phyloP scores from a whole-genome alignment of 92 coral and sea anemone genomes.

The Chrysogorgia sp. region DNA sequence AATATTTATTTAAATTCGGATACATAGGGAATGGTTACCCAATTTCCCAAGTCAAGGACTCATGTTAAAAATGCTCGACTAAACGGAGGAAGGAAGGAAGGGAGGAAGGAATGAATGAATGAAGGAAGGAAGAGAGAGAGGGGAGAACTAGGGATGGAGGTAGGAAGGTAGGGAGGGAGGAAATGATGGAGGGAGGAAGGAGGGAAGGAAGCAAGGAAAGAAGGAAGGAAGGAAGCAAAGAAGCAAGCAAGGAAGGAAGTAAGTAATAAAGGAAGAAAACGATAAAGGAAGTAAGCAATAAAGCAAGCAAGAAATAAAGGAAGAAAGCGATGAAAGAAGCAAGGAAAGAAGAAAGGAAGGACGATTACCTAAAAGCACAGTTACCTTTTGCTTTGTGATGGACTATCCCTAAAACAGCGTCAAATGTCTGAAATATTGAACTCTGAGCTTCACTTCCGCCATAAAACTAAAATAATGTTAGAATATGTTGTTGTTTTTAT shows the following conservation, averaged over 20 bases:
- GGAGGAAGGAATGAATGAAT: neutral
- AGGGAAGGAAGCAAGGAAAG: neutral
- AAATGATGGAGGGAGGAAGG: neutral
- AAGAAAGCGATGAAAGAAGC: too few species aligned
- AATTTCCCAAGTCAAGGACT: too few species aligned
- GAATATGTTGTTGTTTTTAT: too few species aligned
- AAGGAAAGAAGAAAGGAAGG: neutral
- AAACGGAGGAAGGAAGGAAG: neutral
- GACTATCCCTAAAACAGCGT: constrained; percentile 81
- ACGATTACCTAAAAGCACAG: too few species aligned
- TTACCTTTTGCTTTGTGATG: constrained; percentile 64
- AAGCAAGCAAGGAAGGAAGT: neutral
- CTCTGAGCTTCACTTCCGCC: constrained; percentile 93
- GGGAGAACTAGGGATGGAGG: neutral
- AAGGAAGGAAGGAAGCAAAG: neutral
- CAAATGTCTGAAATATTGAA: constrained; percentile 76
- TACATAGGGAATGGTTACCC: too few species aligned
- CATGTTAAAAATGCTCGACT: too few species aligned
- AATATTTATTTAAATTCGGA: too few species aligned
- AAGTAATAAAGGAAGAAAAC: neutral
- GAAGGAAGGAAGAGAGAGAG: neutral
- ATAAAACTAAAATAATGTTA: constrained; percentile 52
- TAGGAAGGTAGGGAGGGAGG: neutral
- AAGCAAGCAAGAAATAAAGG: neutral
- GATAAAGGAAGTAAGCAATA: neutral